phyloP scores from a whole-genome alignment of 2,797 vertebrate species.

The Takifugu ocellatus region DNA sequence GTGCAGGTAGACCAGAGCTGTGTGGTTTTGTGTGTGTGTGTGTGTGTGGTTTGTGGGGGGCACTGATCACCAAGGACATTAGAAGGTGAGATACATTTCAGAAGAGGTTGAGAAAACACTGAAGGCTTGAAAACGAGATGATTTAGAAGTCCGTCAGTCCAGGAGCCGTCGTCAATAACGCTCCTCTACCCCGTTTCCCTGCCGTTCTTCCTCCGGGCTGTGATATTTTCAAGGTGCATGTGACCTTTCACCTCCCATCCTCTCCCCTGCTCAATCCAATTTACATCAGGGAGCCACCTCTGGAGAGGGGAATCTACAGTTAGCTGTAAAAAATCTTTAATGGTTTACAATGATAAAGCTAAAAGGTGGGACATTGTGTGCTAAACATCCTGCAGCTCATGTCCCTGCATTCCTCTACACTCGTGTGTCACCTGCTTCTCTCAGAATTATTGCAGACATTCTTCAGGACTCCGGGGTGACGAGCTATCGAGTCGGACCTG shows the following conservation, averaged over 20 bases:
- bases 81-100: slow-evolving; percentile 53
- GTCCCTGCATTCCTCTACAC: slow-evolving; percentile 10
- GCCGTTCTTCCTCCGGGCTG: slow-evolving; percentile 29
- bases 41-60: slow-evolving; percentile 9
- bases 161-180: slow-evolving; percentile 46
- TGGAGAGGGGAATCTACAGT: too few species aligned
- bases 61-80: slow-evolving; percentile 61
- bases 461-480: slow-evolving; percentile 51
- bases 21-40: too few species aligned
- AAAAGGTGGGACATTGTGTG: too few species aligned
- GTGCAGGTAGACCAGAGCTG: slow-evolving; percentile 33
- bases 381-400: not conserved
- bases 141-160: slow-evolving; percentile 51
- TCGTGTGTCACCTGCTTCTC: slow-evolving; percentile 49
- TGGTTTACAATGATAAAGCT: too few species aligned
- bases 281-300: slow-evolving; percentile 40
- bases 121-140: slow-evolving; percentile 54
- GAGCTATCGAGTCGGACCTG: slow-evolving; percentile 57
- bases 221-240: slow-evolving; percentile 29
- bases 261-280: slow-evolving; percentile 5
- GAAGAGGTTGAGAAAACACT: slow-evolving; percentile 27
- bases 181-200: slow-evolving; percentile 24
- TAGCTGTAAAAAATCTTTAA: too few species aligned
- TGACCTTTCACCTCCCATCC: slow-evolving; percentile 62
- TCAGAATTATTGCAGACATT: slow-evolving; percentile 62